Evolutionary conservation across 2,113 vertebrate genomes (phyloP).

Genomic region (Smithornis capensis): DNA sequence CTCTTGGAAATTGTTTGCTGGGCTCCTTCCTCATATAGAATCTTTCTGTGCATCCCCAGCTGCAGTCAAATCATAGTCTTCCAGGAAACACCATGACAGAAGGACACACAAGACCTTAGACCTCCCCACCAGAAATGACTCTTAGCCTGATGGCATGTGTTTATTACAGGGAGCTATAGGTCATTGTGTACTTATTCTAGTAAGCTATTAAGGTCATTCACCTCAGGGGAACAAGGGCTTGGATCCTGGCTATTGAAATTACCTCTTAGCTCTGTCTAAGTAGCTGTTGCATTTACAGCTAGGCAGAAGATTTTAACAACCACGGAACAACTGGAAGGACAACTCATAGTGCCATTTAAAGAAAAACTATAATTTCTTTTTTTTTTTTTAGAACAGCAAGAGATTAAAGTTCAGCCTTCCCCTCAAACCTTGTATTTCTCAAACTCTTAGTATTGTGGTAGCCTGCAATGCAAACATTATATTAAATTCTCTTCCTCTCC

Average conservation of each 20-base stretch:
- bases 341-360: neutral
- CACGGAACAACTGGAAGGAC: neutral
- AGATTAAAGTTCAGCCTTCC: neutral
- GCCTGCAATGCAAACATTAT: neutral
- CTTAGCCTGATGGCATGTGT: neutral
- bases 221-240: neutral
- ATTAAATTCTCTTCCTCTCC: neutral
- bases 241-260: constrained; percentile 26
- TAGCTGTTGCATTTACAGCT: constrained; percentile 15
- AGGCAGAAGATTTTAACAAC: neutral
- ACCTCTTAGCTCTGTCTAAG: neutral
- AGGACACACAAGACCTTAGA: neutral
- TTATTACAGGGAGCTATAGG: constrained; percentile 48
- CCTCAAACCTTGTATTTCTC: neutral
- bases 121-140: neutral
- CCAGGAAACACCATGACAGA: neutral
- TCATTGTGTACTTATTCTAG: constrained; percentile 38
- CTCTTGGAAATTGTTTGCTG: neutral
- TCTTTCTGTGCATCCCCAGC: neutral
- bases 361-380: neutral
- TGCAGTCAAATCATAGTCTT: neutral
- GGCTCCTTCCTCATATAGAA: rapidly evolving
- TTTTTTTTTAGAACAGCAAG: neutral
- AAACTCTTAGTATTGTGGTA: neutral
- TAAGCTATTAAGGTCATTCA: constrained; percentile 34